Conservation (phyloP, 2,797 vertebrate species). For the Danionella dracula region DNA sequence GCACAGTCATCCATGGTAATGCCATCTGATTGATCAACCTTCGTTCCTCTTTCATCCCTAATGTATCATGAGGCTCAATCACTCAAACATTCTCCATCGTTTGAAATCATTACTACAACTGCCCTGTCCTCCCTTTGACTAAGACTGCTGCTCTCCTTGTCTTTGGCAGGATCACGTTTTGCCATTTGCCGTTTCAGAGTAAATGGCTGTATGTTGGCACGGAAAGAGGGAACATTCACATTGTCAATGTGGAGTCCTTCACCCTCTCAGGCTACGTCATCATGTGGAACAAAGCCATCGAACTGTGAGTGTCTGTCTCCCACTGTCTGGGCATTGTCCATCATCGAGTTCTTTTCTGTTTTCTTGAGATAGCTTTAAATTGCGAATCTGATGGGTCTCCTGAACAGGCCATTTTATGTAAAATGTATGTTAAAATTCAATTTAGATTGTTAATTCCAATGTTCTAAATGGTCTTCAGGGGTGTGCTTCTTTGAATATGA, state of each 20-base stretch:
- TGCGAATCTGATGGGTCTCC: too few species aligned
- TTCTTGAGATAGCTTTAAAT: background rate
- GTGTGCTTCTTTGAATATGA: too few species aligned
- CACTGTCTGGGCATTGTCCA: background rate
- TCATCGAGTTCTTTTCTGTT: background rate
- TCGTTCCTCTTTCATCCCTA: conserved; percentile 22
- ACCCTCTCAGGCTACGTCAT: conserved; percentile 99
- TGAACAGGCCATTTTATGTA: too few species aligned
- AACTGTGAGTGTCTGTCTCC: conserved; percentile 82
- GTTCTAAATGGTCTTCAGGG: too few species aligned
- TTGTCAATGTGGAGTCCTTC: conserved; percentile 98
- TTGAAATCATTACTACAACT: background rate
- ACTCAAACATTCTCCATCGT: background rate
- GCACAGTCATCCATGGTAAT: conserved; percentile 20
- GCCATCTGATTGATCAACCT: conserved; percentile 30
- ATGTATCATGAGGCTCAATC: background rate
- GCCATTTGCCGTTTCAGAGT: conserved; percentile 99
- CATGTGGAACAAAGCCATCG: conserved; percentile 99
- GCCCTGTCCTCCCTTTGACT: background rate
- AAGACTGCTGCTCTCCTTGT: conserved; percentile 39
- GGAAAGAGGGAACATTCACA: conserved; percentile 96
- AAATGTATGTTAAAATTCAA: too few species aligned
- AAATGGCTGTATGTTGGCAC: conserved; percentile 98
- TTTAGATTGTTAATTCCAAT: too few species aligned
- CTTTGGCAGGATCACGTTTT: conserved; percentile 90